Base-by-base conservation (phyloP, 2,888 invertebrate genomes). In the Blomia tropicalis region DNA sequence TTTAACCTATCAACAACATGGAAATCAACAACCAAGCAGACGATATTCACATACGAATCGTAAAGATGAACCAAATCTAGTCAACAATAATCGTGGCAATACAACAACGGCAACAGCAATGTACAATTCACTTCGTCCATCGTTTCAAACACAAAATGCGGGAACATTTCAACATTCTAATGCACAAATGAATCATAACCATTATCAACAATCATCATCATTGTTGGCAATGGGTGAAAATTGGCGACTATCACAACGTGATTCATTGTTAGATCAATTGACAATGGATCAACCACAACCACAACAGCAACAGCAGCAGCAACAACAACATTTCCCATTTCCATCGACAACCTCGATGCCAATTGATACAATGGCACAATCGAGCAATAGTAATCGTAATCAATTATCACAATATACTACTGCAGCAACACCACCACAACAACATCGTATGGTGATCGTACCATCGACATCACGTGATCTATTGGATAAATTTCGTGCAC, bases 71-170 rank as follows among this genome's bases (percentile, higher is more conserved):
- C 11, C 47, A 47, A n/a, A n/a, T 47, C 47, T 47, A 47, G 47
- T 47, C 47, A 47, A 17, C 47, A 47, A 47, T 25, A 47, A 47
- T 17, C n/a, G n/a, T n/a, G n/a, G n/a, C n/a, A n/a, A n/a, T n/a
- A n/a, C 54, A 54, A 54, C 54, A 54, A 27, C 54, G 22, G 5
- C 54, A 54, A 54, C 11, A 47, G 51, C 51, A 27, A 47, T 47
- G 51, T 22, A 22, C 51, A 14, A 7, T 36, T 36, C 36, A 36
- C 36, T 36, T 11, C 36, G 36, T 11, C 36, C 7, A 7, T 17
- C 17, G 36, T 36, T 17, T 7, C 7, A 17, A 7, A 11, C 7
- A 11, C 7, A 7, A 11, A 36, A 36, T 17, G 7, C 7, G 7
- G 36, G 17, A 36, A 36, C 36, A 7, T 7, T 11, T 11, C 36